Base-by-base conservation (phyloP, 1,140 invertebrate genomes). In the Reticulitermes speratus region DNA sequence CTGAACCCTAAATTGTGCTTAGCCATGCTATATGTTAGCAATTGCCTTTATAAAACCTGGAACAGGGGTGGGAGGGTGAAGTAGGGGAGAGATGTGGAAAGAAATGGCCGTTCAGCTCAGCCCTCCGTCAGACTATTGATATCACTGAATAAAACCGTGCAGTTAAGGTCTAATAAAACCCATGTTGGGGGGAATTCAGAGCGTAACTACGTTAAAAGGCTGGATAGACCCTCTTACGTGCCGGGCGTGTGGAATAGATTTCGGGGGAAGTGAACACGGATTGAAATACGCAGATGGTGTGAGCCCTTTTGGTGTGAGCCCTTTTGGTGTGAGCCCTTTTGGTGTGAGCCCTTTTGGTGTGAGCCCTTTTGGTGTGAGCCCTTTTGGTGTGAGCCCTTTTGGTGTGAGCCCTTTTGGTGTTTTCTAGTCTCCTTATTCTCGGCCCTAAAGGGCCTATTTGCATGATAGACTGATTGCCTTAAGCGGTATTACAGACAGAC, bases 171-270 rank as follows among this genome's bases (percentile, higher is more conserved):
- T 30, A 30, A 30, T 75, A 75, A 75, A 75, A 75, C 65, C 16
- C 65, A 30, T 75, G n/a, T 19, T 6, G 19, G 65, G 25, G n/a
- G 65, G 65, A 75, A 30, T 75, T 30, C 65, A 75, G 65, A 30
- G n/a, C 65, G 30, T 75, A 75, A 75, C 65, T 75, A 75, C 65
- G n/a, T 75, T 75, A 75, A 75, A 75, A 75, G 65, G 65, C 65
- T 75, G 25, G 30, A 75, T 30, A 30, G n/a, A 30, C 25, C 25
- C 65, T 75, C 65, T n/a, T 30, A 75, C 65, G 65, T 75, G 65
- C 65, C n/a, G 65, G 25, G 65, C 25, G 65, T 75, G 65, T 75
- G 65, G 65, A 75, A 75, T 75, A 30, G 65, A 2, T 12, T n/a
- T 25, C 65, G 7, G 65, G 65, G n/a, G 65, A 75, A 75, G 65